Evolutionary conservation across 2,888 invertebrate species (phyloP).

Genomic region (Oscheius sp.): DNA sequence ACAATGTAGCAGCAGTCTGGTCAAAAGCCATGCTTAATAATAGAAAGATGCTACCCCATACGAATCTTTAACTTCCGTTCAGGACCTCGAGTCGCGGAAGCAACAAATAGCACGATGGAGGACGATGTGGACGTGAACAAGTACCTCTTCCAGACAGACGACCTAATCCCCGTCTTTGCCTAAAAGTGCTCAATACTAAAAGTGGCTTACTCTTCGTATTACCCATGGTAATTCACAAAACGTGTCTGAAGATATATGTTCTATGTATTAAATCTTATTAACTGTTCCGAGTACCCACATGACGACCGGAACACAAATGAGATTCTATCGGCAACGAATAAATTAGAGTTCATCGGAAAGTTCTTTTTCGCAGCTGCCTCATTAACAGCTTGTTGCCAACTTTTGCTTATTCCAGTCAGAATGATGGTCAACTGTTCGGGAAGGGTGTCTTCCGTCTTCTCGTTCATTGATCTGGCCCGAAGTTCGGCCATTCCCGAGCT

Average conservation of each 20-base stretch:
- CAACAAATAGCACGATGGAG: constrained; percentile 47
- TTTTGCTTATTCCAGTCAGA: background rate
- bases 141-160: constrained; percentile 61
- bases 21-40: too few relatives aligned
- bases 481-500: background rate
- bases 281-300: background rate
- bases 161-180: constrained; percentile 60
- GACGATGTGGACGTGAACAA: constrained; percentile 56
- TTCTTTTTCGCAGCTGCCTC: too few relatives aligned
- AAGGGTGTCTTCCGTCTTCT: background rate
- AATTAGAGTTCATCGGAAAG: too few relatives aligned
- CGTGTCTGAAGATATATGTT: constrained; percentile 31
- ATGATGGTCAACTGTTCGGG: constrained; percentile 20
- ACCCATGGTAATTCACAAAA: constrained; percentile 32
- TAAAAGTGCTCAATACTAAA: constrained; percentile 32
- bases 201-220: constrained; percentile 15
- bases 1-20: too few relatives aligned
- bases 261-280: constrained; percentile 13
- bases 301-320: too few relatives aligned
- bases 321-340: too few relatives aligned
- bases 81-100: constrained; percentile 41
- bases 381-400: too few relatives aligned
- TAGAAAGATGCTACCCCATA: too few relatives aligned
- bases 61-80: background rate
- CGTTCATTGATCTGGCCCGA: constrained; percentile 7